phyloP scores from a whole-genome alignment of 2,888 invertebrate genomes.

The Hermaeophaga mercurialis region DNA sequence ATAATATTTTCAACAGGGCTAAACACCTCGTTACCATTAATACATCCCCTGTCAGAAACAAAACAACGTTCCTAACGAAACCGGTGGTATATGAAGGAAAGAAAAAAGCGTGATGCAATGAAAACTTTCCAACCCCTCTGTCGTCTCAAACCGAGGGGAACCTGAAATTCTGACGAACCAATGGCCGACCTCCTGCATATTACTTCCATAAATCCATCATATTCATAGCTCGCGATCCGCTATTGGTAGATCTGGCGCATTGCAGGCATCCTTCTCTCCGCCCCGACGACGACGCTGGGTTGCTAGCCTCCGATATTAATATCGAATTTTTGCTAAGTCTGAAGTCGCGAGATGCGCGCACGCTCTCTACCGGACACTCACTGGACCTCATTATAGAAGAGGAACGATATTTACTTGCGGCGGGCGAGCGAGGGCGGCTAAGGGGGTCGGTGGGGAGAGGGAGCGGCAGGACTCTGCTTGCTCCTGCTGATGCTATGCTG shows the following conservation, averaged over 20 bases:
- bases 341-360: slow-evolving; percentile 54
- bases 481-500: slow-evolving; percentile 24
- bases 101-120: slow-evolving; percentile 21
- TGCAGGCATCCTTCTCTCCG: slow-evolving; percentile 51
- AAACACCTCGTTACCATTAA: background rate
- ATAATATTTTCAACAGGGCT: no score
- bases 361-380: slow-evolving; percentile 52
- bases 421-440: slow-evolving; percentile 44
- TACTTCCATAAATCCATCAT: slow-evolving; percentile 79
- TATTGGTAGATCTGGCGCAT: slow-evolving; percentile 53
- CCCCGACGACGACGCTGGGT: slow-evolving; percentile 47
- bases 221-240: slow-evolving; percentile 55
- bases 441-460: slow-evolving; percentile 38
- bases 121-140: slow-evolving; percentile 19
- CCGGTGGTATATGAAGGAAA: slow-evolving; percentile 8
- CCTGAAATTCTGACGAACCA: slow-evolving; percentile 59
- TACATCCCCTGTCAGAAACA: slow-evolving; percentile 1
- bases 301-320: slow-evolving; percentile 75
- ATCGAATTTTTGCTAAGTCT: slow-evolving; percentile 71
- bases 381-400: slow-evolving; percentile 54
- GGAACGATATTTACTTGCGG: slow-evolving; percentile 55
- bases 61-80: slow-evolving; percentile 6
- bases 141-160: slow-evolving; percentile 20
- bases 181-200: slow-evolving; percentile 72
- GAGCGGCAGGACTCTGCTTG: slow-evolving; percentile 38